A percentile compares a stretch with the other conserved stretches of the same genome.
These are phyloP conservation scores for Porphyrio hochstetteri DNA, from an alignment of 2,113 vertebrate species.

Conservation along the genomic window DNA sequence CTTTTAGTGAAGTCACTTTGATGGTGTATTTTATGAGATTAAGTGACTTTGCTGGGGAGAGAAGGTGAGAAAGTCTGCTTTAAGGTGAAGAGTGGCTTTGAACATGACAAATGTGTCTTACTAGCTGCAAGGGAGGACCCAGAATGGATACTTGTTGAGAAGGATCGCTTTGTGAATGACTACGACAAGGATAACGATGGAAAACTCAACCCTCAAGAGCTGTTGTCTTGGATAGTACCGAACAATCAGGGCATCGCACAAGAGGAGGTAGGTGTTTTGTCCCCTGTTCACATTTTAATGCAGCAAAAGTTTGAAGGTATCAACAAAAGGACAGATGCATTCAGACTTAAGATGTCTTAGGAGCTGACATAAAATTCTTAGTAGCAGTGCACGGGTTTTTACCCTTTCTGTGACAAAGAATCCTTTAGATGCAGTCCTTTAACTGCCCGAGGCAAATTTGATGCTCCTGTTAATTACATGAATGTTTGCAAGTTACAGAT, in stretches of 20 bases:
- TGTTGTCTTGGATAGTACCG: conserved; percentile 92
- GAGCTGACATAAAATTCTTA: not conserved
- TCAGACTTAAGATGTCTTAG: not conserved
- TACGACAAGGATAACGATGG: conserved; percentile 92
- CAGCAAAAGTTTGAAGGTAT: not conserved
- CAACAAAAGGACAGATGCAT: not conserved
- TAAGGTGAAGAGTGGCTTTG: not conserved
- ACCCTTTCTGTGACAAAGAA: not conserved
- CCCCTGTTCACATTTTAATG: not conserved
- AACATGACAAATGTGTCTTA: not conserved
- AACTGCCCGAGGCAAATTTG: not conserved
- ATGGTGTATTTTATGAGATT: not conserved
- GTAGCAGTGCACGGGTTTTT: not conserved
- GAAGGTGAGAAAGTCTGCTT: not conserved
- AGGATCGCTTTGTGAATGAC: conserved; percentile 90
- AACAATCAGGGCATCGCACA: conserved; percentile 92
- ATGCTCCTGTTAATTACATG: not conserved
- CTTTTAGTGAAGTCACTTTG: not conserved
- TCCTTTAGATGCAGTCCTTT: not conserved
- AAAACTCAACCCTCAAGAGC: conserved; percentile 86
- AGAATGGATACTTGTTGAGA: conserved; percentile 94
- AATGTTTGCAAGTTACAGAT: not conserved
- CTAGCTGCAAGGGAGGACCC: conserved; percentile 83
- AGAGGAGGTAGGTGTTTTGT: conserved; percentile 83
- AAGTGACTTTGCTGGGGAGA: not conserved